Percentiles rank a stretch among this genome's conserved stretches.
Conservation (phyloP, 2,888 invertebrate species). For the Rhogogaster chlorosoma region DNA sequence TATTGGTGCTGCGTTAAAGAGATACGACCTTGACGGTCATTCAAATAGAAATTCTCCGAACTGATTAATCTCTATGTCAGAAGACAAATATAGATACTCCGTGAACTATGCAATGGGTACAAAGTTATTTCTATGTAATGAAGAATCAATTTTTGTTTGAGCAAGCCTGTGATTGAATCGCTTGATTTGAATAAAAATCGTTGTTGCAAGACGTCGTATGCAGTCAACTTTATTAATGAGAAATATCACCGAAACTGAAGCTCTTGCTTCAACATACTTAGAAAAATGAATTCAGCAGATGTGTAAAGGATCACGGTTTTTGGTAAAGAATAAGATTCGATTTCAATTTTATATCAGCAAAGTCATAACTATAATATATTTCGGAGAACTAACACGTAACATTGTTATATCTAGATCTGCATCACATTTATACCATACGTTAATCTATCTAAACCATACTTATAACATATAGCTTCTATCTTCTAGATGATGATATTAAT, state of each 20-base stretch:
- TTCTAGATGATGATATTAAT: neutral
- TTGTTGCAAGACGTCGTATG: neutral
- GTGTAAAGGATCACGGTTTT: neutral
- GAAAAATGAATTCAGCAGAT: neutral
- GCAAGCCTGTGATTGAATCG: neutral
- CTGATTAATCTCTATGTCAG: too few species aligned
- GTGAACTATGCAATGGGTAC: too few species aligned
- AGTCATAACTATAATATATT: neutral
- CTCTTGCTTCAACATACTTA: neutral
- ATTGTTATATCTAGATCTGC: conserved; percentile 2
- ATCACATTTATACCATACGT: conserved; percentile 26
- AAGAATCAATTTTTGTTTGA: neutral
- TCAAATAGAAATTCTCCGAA: too few species aligned
- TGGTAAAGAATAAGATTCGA: neutral
- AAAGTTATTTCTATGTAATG: neutral
- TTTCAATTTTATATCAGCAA: neutral
- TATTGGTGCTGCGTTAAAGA: too few species aligned
- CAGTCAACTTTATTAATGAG: neutral
- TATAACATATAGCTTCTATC: neutral
- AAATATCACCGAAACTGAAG: neutral
- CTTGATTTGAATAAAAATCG: neutral
- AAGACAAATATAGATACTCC: too few species aligned
- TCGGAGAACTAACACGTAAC: neutral
- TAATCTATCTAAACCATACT: neutral
- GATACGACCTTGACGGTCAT: too few species aligned